Conservation (phyloP, 2,797 vertebrate genomes). For the Threskiornis aethiopicus region DNA sequence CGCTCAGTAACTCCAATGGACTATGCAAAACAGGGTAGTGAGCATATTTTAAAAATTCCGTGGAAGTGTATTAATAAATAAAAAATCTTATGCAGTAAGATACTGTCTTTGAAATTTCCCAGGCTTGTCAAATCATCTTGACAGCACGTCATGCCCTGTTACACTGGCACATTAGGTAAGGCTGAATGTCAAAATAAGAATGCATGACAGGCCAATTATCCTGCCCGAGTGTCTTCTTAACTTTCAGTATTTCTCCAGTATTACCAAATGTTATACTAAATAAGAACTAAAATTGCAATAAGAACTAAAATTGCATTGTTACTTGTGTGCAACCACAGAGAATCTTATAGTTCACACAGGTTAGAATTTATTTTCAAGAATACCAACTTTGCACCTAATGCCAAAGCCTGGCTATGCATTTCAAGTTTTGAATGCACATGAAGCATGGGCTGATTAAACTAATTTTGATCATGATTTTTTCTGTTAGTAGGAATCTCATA, state of each 20-base stretch:
- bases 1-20: neutral
- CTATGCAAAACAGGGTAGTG: neutral
- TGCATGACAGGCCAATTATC: neutral
- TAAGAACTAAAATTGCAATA: neutral
- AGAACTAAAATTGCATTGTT: neutral
- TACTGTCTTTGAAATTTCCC: neutral
- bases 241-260: neutral
- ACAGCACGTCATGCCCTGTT: neutral
- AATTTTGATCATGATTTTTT: neutral
- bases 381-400: neutral
- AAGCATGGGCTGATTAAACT: neutral
- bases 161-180: neutral
- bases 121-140: neutral
- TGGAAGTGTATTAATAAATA: neutral
- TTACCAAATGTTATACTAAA: neutral
- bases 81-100: neutral
- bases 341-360: neutral
- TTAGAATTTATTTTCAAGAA: neutral
- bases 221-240: neutral
- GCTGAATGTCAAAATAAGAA: constrained; percentile 6
- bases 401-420: neutral
- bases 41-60: neutral
- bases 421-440: neutral
- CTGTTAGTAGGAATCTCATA: neutral
- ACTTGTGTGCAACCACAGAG: neutral